These are phyloP conservation scores for Euplagia quadripunctaria DNA, from an alignment of 2,888 invertebrate species.

Conservation along the genomic window DNA sequence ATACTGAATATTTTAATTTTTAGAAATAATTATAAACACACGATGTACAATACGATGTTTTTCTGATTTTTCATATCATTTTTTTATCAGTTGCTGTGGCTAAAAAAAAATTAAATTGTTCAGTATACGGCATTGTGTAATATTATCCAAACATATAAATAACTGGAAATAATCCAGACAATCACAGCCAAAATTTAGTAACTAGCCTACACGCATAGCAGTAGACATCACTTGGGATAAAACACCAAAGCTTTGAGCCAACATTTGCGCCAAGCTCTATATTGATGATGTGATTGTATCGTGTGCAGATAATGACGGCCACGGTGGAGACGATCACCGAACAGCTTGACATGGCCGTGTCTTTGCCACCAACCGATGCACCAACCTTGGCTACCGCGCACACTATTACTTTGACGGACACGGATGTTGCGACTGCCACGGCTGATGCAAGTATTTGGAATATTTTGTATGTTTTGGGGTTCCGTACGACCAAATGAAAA, in stretches of 20 bases:
- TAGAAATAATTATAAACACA: neutral
- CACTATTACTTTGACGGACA: conserved; percentile 95
- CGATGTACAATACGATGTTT: neutral
- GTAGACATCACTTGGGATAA: conserved; percentile 17
- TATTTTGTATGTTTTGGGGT: neutral
- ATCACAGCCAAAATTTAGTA: neutral
- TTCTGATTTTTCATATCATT: neutral
- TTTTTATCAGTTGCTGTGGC: neutral
- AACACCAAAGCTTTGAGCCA: neutral
- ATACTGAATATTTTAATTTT: neutral
- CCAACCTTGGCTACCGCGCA: conserved; percentile 93
- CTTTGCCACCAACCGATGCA: conserved; percentile 91
- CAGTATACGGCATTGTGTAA: conserved; percentile 1
- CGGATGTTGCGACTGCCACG: conserved; percentile 93
- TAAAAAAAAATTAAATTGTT: neutral
- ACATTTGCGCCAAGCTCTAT: conserved; percentile 15
- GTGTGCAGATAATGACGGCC: conserved; percentile 95
- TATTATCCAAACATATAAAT: conserved; percentile 1
- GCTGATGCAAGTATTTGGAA: conserved; percentile 72
- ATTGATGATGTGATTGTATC: conserved; percentile 19
- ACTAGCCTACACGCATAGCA: conserved; percentile 18
- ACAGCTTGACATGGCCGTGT: conserved; percentile 95
- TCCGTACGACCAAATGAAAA: neutral
- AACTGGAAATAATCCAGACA: neutral
- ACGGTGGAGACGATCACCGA: conserved; percentile 98